phyloP scores from a whole-genome alignment of 2,888 invertebrate species.

The Mylabris sibirica region DNA sequence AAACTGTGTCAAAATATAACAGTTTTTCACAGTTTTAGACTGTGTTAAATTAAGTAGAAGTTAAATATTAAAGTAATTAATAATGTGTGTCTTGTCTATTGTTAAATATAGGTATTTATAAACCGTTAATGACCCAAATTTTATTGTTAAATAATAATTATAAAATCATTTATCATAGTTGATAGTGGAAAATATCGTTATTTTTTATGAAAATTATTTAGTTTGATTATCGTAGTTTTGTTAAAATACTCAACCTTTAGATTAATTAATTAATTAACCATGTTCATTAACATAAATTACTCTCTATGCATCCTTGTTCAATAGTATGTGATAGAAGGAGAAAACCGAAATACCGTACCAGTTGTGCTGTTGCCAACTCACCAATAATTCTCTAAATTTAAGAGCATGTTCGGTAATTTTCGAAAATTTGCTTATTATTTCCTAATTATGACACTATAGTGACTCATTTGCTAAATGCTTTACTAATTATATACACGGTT shows the following conservation, averaged over 20 bases:
- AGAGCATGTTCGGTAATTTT: no score
- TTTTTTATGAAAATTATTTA: neutral
- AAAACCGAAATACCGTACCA: neutral
- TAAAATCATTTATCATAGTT: neutral
- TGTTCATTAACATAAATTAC: neutral
- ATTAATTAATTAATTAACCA: neutral
- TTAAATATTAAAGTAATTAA: neutral
- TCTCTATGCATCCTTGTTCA: neutral
- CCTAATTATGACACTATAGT: no score
- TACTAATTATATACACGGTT: no score
- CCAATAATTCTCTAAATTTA: no score
- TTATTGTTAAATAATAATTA: neutral
- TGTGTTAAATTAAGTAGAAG: neutral
- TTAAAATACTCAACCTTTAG: neutral
- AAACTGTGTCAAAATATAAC: neutral
- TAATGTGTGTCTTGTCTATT: neutral
- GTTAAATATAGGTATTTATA: neutral
- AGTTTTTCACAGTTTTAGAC: neutral
- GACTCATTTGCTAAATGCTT: no score
- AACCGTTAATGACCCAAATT: conserved; percentile 4
- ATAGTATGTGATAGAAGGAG: neutral
- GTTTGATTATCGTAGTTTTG: neutral
- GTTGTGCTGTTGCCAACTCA: no score
- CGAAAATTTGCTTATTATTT: no score
- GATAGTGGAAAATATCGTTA: neutral